phyloP scores from a whole-genome alignment of 2,113 vertebrate species.

The Oncorhynchus kisutch region DNA sequence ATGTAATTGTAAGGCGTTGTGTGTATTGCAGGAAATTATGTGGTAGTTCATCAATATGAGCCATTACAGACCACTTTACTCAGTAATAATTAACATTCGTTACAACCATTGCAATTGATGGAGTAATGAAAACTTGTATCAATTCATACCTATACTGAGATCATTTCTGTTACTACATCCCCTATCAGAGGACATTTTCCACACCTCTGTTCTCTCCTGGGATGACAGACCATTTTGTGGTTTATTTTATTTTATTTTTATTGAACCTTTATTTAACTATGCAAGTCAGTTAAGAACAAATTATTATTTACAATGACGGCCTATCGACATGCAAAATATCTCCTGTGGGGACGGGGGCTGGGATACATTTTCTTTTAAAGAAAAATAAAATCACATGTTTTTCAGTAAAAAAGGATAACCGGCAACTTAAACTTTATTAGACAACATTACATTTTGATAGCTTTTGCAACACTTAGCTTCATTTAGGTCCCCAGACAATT shows the following conservation, averaged over 20 bases:
- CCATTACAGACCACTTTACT: too few relatives aligned
- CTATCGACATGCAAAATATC: too few relatives aligned
- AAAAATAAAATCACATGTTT: background rate
- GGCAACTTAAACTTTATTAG: constrained; percentile 30
- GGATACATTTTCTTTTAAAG: background rate
- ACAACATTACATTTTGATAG: constrained; percentile 39
- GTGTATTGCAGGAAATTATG: too few relatives aligned
- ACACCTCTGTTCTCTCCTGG: background rate
- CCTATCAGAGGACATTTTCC: background rate
- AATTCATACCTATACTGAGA: background rate
- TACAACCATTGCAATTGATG: background rate
- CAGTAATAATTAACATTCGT: background rate
- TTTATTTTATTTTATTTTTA: background rate
- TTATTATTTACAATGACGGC: too few relatives aligned
- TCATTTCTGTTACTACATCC: background rate
- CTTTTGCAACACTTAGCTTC: constrained; percentile 52
- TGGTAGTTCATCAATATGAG: too few relatives aligned
- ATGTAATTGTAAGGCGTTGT: too few relatives aligned
- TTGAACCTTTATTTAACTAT: too few relatives aligned
- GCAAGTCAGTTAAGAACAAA: too few relatives aligned
- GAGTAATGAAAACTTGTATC: background rate
- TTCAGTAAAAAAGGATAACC: background rate
- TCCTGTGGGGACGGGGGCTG: too few relatives aligned
- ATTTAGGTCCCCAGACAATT: constrained; percentile 46
- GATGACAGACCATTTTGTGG: background rate